Percentiles rank a stretch among this genome's conserved stretches.
Evolutionary conservation across 2,797 vertebrate genomes (phyloP).

Genomic region (Propithecus deckenii): DNA sequence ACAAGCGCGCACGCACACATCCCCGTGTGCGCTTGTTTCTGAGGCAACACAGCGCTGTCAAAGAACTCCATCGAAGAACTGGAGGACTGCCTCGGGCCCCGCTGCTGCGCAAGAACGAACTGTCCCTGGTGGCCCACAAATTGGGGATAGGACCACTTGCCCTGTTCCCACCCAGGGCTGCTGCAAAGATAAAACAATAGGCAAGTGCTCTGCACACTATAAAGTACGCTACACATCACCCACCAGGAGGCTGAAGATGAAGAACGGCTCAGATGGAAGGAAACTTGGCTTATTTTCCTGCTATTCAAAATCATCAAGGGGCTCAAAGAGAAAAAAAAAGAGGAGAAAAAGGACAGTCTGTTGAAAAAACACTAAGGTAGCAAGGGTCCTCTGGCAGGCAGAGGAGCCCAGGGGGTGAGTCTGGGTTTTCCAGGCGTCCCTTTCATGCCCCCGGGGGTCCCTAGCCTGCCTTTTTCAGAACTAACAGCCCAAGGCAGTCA

Average conservation of each 20-base stretch:
- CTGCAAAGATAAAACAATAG: not conserved
- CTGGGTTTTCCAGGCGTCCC: not conserved
- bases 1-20: too few relatives aligned
- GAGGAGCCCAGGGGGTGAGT: fast-evolving
- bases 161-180: not conserved
- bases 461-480: not conserved
- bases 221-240: not conserved
- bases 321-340: not conserved
- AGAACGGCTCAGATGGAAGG: not conserved
- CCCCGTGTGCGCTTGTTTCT: not conserved
- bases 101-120: too few relatives aligned
- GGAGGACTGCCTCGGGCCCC: not conserved
- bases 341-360: fast-evolving
- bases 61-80: not conserved
- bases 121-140: not conserved
- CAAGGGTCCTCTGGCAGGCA: not conserved
- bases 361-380: not conserved
- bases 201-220: not conserved
- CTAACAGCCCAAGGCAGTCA: not conserved
- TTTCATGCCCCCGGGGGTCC: not conserved
- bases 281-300: not conserved
- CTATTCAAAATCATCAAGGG: not conserved
- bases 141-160: not conserved
- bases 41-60: not conserved
- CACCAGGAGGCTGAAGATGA: not conserved